Percentiles rank a stretch among this genome's conserved stretches.
phyloP scores from a whole-genome alignment of 2,113 vertebrate genomes.

The Oriolus oriolus region DNA sequence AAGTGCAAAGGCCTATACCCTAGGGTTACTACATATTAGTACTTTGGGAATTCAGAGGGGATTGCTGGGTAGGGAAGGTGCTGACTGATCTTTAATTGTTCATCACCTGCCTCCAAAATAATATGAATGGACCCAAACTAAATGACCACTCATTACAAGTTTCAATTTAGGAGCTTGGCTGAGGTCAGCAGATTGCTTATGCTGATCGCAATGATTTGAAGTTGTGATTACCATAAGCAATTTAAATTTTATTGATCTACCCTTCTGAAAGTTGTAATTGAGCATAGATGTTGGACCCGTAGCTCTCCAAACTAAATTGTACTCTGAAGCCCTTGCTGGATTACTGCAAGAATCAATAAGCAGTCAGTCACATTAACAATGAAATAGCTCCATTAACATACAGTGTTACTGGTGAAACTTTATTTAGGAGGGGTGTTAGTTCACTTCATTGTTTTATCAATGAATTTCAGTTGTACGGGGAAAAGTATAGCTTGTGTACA shows the following conservation, averaged over 20 bases:
- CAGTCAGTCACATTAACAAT: constrained; percentile 88
- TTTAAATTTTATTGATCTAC: constrained; percentile 98
- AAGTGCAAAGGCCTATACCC: constrained; percentile 74
- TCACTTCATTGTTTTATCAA: constrained; percentile 82
- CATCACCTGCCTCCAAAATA: constrained; percentile 80
- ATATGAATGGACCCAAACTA: constrained; percentile 79
- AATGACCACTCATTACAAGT: constrained; percentile 83
- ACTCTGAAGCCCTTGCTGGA: constrained; percentile 76
- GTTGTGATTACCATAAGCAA: constrained; percentile 96
- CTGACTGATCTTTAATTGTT: constrained; percentile 78
- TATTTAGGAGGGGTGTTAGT: constrained; percentile 82
- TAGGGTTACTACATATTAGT: constrained; percentile 74
- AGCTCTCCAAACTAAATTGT: constrained; percentile 81
- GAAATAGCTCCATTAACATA: constrained; percentile 91
- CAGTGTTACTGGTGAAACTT: constrained; percentile 76
- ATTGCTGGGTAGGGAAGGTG: constrained; percentile 68
- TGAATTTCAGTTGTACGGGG: constrained; percentile 71
- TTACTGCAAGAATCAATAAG: constrained; percentile 84
- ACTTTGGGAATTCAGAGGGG: constrained; percentile 74
- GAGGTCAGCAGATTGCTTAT: constrained; percentile 93
- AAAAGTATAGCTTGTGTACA: constrained; percentile 72
- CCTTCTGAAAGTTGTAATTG: constrained; percentile 91
- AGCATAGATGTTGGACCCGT: constrained; percentile 80
- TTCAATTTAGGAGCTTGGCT: constrained; percentile 82
- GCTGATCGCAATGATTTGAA: constrained; percentile 92